phyloP scores from a whole-genome alignment of 2,113 vertebrate genomes.

The Lontra canadensis region DNA sequence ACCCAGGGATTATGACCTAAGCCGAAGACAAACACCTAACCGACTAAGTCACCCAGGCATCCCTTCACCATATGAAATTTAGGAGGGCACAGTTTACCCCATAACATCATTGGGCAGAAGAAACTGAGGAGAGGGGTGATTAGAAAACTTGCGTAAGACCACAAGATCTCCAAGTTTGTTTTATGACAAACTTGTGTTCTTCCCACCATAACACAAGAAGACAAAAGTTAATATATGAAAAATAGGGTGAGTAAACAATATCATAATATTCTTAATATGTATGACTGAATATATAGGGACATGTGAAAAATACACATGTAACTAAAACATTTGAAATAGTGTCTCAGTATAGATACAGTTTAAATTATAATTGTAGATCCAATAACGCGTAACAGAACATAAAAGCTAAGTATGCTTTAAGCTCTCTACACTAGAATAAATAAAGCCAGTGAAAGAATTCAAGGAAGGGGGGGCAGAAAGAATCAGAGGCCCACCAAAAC shows the following conservation, averaged over 20 bases:
- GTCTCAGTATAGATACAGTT: background rate
- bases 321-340: background rate
- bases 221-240: background rate
- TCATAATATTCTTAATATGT: background rate
- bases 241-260: background rate
- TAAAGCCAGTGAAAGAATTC: background rate
- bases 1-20: background rate
- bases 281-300: background rate
- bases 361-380: background rate
- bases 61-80: background rate
- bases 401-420: background rate
- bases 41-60: no score
- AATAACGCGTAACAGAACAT: background rate
- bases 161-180: background rate
- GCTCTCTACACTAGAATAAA: background rate
- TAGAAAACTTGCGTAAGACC: background rate
- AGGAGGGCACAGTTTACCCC: background rate
- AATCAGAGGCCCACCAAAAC: background rate
- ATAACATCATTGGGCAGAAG: background rate
- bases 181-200: background rate
- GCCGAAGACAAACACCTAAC: background rate
- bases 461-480: background rate
- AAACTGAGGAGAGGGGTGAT: background rate
- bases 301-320: background rate
- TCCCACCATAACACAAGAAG: background rate